A percentile compares a stretch with the other conserved stretches of the same genome.
Conservation (phyloP, 2,113 vertebrate species). For the Leptocoma aspasia region DNA sequence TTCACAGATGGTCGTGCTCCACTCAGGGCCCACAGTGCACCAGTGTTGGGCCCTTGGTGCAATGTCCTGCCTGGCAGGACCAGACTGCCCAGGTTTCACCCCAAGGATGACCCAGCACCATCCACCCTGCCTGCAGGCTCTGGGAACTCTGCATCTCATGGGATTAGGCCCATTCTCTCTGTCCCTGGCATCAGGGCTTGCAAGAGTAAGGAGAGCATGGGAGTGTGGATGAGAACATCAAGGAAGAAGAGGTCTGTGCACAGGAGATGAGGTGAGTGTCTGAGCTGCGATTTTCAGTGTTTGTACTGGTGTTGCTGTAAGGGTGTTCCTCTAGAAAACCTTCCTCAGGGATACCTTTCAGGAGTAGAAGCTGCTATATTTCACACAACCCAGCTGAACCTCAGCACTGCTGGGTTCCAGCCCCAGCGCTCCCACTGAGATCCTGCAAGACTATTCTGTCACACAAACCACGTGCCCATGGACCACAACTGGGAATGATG, state of each 20-base stretch:
- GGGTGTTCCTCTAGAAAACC: background rate
- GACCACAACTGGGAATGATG: background rate
- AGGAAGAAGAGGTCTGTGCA: background rate
- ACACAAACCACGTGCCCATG: background rate
- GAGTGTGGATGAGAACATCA: background rate
- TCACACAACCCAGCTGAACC: background rate
- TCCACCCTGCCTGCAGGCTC: background rate
- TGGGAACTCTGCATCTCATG: background rate
- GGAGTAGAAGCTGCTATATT: background rate
- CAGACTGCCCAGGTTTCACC: rapidly evolving
- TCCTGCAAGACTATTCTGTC: background rate
- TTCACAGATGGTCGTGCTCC: slow-evolving; percentile 18
- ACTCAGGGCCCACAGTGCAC: background rate
- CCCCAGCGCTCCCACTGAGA: rapidly evolving
- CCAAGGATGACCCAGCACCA: background rate
- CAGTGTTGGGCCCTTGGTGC: background rate
- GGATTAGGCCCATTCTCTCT: background rate
- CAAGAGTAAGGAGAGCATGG: background rate
- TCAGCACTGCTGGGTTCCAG: background rate
- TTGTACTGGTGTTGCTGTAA: background rate
- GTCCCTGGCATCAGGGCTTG: background rate
- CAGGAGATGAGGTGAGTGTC: background rate
- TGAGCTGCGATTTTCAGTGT: background rate
- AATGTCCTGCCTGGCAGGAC: background rate
- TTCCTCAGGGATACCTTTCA: background rate